A percentile compares a stretch with the other conserved stretches of the same genome.
These are phyloP conservation scores for Drosophila mayaguana DNA, from an alignment of 2,888 invertebrate species.

Conservation along the genomic window DNA sequence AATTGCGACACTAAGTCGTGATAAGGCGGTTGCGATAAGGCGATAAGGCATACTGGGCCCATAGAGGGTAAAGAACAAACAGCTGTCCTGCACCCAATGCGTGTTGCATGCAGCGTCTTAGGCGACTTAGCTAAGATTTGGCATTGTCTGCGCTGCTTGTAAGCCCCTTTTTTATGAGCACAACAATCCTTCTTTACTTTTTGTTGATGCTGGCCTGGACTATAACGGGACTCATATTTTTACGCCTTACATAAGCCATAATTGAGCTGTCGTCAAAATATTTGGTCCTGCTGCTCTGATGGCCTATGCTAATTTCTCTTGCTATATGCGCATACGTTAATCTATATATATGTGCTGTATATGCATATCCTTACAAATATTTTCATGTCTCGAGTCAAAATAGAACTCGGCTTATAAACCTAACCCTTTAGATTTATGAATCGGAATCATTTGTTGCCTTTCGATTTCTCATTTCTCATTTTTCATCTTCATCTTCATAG, in stretches of 20 bases:
- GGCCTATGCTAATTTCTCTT: slow-evolving; percentile 63
- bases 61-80: neutral
- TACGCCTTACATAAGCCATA: slow-evolving; percentile 28
- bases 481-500: slow-evolving; percentile 42
- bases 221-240: neutral
- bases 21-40: slow-evolving; percentile 48
- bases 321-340: neutral
- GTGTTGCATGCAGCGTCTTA: slow-evolving; percentile 15
- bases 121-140: slow-evolving; percentile 67
- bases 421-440: slow-evolving; percentile 22
- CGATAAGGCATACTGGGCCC: neutral
- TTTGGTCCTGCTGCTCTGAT: slow-evolving; percentile 33
- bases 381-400: slow-evolving; percentile 74
- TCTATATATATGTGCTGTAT: slow-evolving; percentile 22
- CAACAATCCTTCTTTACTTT: neutral
- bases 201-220: neutral
- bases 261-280: slow-evolving; percentile 68
- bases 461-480: slow-evolving; percentile 35
- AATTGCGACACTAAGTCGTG: slow-evolving; percentile 72
- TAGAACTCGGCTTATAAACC: slow-evolving; percentile 28
- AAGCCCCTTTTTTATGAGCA: slow-evolving; percentile 29
- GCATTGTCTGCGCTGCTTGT: slow-evolving; percentile 18
- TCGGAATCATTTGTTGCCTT: slow-evolving; percentile 12
- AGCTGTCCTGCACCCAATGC: slow-evolving; percentile 5
- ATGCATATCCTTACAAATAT: slow-evolving; percentile 70